Base-by-base conservation (phyloP, 2,113 vertebrate species). In the Poecile atricapillus region DNA sequence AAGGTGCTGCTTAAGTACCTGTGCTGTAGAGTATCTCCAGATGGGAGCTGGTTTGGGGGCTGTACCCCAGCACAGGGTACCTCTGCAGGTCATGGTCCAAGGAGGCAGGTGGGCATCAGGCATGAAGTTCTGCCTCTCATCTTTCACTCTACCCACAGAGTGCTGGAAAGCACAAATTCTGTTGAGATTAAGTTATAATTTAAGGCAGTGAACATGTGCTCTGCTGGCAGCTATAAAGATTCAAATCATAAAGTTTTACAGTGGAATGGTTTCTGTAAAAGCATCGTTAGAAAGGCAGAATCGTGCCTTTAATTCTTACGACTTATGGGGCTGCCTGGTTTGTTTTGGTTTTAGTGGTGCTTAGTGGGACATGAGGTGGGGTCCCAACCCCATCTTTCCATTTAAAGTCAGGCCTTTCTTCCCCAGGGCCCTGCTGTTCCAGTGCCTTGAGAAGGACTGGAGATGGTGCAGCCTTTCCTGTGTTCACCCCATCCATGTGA, bases 221-320 rank as follows among this genome's bases (percentile, higher is more conserved):
- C 97, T 98, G 97, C 98, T 98, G 97, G 97, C 94, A 28, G 98
- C 98, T 97, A 98, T 98, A 98, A 98, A 98, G 98, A 98, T 98
- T 97, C 98, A 98, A 98, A 98, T 98, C 98, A 98, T 98, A 98
- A 98, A 98, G 97, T 98, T 98, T 98, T 98, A 98, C 97, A 98
- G 97, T 98, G 98, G 98, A 98, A 98, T 93, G 86, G 98, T 98
- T 98, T 98, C 98, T 98, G 97, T 98, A 98, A 98, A 98, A 98
- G 98, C 97, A 95, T 98, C 97, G 81, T 98, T 98, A 98, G 98
- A 98, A 98, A 97, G 97, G 97, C 96, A 97, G 98, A 98, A 97
- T 97, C 95, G n/a, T 98, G 98, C 97, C 97, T 98, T 98, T 98
- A 98, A 97, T 98, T 98, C 98, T 98, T 98, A 98, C 89, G 92